Percentiles rank a stretch among this genome's conserved stretches.
Conservation (phyloP, 2,113 vertebrate genomes). For the Drymodes brunneopygia region DNA sequence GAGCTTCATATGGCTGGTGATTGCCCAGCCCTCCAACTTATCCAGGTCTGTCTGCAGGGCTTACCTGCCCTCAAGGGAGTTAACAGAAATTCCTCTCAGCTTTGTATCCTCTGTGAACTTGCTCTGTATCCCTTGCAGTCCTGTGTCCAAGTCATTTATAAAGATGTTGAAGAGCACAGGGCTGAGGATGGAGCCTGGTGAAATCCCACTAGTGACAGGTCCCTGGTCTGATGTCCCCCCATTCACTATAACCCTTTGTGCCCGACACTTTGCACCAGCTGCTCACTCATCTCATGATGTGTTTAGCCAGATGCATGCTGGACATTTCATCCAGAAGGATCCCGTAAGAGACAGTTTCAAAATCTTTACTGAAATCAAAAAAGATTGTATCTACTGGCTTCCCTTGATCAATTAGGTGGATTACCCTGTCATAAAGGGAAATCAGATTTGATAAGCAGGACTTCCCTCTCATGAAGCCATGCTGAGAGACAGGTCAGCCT, state of each 20-base stretch:
- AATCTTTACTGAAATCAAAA: background rate
- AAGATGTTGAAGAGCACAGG: background rate
- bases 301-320: background rate
- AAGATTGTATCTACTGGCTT: background rate
- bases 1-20: background rate
- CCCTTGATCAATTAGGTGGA: background rate
- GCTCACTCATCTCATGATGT: background rate
- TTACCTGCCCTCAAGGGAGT: background rate
- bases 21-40: background rate
- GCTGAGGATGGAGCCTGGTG: background rate
- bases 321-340: background rate
- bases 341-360: background rate
- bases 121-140: background rate
- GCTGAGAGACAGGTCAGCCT: background rate
- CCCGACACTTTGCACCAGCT: no score
- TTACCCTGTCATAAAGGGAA: background rate
- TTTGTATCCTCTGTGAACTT: fast-evolving
- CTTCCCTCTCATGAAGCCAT: background rate
- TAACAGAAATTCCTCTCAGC: background rate
- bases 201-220: background rate
- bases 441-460: background rate
- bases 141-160: background rate
- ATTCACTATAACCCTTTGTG: background rate
- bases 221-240: background rate
- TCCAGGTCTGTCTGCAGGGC: background rate